Base-by-base conservation (phyloP, 2,797 vertebrate species). In the Merluccius polli region DNA sequence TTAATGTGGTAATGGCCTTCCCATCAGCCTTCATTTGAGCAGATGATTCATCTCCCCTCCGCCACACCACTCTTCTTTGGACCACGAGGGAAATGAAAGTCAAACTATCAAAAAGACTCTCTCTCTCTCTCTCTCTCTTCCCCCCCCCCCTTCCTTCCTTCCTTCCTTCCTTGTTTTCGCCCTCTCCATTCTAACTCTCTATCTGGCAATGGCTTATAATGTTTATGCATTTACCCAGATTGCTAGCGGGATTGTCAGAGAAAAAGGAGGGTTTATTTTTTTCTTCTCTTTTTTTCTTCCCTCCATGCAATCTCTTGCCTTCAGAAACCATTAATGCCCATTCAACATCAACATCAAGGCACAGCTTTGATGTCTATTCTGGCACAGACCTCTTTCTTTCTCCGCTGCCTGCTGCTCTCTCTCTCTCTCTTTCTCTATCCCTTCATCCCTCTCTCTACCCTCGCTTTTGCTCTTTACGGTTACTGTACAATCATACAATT, bases 341-440 rank as follows among this genome's bases (percentile, higher is more conserved):
- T 96, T 96, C 93, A 95, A 96, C 92, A 93, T 94, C 93, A 95
- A 96, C 95, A 97, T 96, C 95, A 96, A 97, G 95, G 95, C 94
- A 85, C 85, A 79, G 94, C 96, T 98, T 97, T 97, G 96, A 98
- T 96, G 95, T 97, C 95, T 95, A 95, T 97, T 94, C 95, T 97
- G 95, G 95, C 95, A 95, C 92, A 92, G 90, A 91, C 91, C 94
- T 93, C 93, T 95, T 92, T 91, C 91, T 91, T 91, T 93, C 93
- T 92, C 83, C 92, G 92, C 95, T 94, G 95, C 95, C 92, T 92
- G 89, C 91, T 91, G 93, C 94, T 94, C 94, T 81, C 87, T 84
- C 88, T 85, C 81, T 78, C 83, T 84, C 48, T 85, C 83, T 18
- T 48, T 92, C 89, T 79, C 77, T 84, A 83, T 87, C 84, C 76